A percentile compares a stretch with the other conserved stretches of the same genome.
phyloP scores from a whole-genome alignment of 2,113 vertebrate genomes.

The Embiotoca jacksoni region DNA sequence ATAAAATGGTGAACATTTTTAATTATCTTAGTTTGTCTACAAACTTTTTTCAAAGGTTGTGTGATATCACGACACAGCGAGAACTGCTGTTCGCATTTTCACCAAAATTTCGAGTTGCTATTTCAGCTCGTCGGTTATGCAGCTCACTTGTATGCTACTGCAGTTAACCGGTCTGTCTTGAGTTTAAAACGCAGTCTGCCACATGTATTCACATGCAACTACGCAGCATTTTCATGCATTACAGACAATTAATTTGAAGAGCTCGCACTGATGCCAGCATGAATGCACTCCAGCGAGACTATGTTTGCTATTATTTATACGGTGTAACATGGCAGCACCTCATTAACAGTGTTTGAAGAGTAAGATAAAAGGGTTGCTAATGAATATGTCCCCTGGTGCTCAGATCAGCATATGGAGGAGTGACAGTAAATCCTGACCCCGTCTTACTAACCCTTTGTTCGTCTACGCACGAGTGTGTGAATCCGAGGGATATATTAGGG shows the following conservation, averaged over 20 bases:
- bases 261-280: conserved; percentile 24
- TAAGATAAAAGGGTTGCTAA: conserved; percentile 58
- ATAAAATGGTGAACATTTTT: no score
- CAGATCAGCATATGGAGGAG: conserved; percentile 43
- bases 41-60: no score
- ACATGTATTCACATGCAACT: not conserved
- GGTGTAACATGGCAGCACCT: conserved; percentile 52
- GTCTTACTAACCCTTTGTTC: conserved; percentile 35
- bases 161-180: not conserved
- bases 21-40: no score
- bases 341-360: conserved; percentile 60
- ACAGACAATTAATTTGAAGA: conserved; percentile 30
- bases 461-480: conserved; percentile 27
- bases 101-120: no score
- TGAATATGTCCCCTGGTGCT: conserved; percentile 54
- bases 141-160: not conserved
- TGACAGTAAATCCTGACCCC: conserved; percentile 51
- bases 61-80: no score
- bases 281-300: conserved; percentile 27
- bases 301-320: conserved; percentile 55
- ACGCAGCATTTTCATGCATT: conserved; percentile 1
- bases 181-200: not conserved
- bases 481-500: conserved; percentile 47
- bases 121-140: no score
- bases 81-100: no score